phyloP scores from a whole-genome alignment of 2,797 vertebrate genomes.

The Staurois parvus region DNA sequence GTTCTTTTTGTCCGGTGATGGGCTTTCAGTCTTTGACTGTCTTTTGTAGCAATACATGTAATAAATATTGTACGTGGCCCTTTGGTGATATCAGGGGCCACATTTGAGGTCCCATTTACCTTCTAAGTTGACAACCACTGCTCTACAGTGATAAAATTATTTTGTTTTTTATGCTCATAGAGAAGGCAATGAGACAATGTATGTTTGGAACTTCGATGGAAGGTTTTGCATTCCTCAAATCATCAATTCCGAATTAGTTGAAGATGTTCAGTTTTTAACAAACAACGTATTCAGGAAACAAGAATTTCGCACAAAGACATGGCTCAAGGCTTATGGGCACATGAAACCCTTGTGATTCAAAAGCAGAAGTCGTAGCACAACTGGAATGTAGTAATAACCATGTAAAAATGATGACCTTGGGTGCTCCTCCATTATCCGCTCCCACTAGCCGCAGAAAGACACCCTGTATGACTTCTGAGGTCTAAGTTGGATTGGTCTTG shows the following conservation, averaged over 20 bases:
- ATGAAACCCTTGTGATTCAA: not conserved
- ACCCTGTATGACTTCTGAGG: no score
- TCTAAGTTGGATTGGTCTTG: no score
- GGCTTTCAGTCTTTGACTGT: no score
- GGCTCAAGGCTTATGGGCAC: conserved; percentile 8
- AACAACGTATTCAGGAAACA: conserved; percentile 29
- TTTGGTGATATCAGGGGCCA: no score
- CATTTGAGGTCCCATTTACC: no score
- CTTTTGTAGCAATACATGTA: no score
- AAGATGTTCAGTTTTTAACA: conserved; percentile 24
- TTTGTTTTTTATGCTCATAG: not conserved
- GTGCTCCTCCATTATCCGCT: no score
- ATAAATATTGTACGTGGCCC: no score
- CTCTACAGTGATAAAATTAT: not conserved
- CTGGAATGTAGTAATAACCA: not conserved
- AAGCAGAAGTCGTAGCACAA: not conserved
- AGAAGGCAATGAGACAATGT: conserved; percentile 1
- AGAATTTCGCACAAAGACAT: not conserved
- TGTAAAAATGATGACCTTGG: not conserved
- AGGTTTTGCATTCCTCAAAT: conserved; percentile 48
- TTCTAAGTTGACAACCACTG: no score
- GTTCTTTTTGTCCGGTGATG: no score
- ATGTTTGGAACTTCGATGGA: conserved; percentile 3
- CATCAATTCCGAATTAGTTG: conserved; percentile 46
- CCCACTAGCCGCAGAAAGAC: not conserved